These are phyloP conservation scores for Agrypnia vestita DNA, from an alignment of 1,140 invertebrate species.

Conservation along the genomic window DNA sequence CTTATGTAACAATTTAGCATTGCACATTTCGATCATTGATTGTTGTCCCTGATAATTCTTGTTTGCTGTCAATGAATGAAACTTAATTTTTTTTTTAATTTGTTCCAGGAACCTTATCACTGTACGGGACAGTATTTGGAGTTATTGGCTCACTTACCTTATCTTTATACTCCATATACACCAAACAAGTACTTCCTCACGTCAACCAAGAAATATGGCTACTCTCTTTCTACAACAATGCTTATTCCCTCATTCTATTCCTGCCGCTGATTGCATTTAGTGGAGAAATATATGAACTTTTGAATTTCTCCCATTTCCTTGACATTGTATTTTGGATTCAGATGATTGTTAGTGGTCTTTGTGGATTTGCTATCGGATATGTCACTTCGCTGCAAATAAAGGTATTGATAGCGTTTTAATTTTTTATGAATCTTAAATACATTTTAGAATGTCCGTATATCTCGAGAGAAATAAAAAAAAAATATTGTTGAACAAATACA, in stretches of 20 bases:
- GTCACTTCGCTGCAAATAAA: slow-evolving; percentile 98
- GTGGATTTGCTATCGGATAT: slow-evolving; percentile 98
- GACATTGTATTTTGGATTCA: slow-evolving; percentile 84
- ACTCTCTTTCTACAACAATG: slow-evolving; percentile 97
- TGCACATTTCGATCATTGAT: too few species aligned
- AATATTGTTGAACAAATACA: too few species aligned
- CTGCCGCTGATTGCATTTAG: slow-evolving; percentile 90
- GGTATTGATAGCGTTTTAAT: too few species aligned
- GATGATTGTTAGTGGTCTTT: slow-evolving; percentile 92
- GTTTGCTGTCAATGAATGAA: too few species aligned
- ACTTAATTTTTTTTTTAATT: too few species aligned
- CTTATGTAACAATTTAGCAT: too few species aligned
- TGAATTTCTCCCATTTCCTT: slow-evolving; percentile 80
- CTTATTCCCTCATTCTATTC: slow-evolving; percentile 94
- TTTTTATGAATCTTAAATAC: too few species aligned
- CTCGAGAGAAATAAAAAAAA: too few species aligned
- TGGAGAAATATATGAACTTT: slow-evolving; percentile 85
- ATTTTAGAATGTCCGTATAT: background rate
- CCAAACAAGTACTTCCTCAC: slow-evolving; percentile 90
- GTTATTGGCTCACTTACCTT: slow-evolving; percentile 93
- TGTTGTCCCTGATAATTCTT: too few species aligned
- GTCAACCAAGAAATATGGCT: slow-evolving; percentile 92
- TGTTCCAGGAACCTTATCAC: slow-evolving; percentile 86
- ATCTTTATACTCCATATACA: slow-evolving; percentile 97
- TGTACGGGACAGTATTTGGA: slow-evolving; percentile 93